phyloP scores from a whole-genome alignment of 1,140 invertebrate genomes.

The Solenopsis fugax region DNA sequence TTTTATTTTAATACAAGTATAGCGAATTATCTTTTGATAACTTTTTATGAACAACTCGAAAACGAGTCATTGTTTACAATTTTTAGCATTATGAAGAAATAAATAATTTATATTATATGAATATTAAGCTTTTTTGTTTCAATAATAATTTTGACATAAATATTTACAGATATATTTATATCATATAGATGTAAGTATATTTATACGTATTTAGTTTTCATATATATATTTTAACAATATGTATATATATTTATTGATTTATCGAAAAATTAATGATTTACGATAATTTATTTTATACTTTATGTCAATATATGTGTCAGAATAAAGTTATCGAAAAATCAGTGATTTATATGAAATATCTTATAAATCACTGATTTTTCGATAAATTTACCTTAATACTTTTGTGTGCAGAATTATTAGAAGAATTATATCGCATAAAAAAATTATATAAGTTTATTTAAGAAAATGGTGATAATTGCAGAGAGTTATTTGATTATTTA shows the following conservation, averaged over 20 bases:
- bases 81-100: background rate
- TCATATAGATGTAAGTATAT: background rate
- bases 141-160: background rate
- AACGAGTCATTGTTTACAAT: background rate
- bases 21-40: background rate
- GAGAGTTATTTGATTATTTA: no score
- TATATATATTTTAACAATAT: background rate
- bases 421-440: no score
- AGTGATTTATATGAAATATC: no score
- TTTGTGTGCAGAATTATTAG: no score
- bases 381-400: no score
- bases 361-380: no score
- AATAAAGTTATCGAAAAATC: no score
- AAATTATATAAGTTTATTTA: no score
- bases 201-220: background rate
- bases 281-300: no score
- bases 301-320: no score
- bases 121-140: background rate
- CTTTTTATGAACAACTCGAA: background rate
- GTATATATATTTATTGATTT: background rate
- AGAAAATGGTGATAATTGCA: no score
- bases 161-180: background rate
- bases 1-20: conserved; percentile 31
- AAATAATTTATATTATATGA: background rate
- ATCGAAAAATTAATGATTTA: no score